Evolutionary conservation across 2,113 vertebrate genomes (phyloP).

Genomic region (Callipepla californica): DNA sequence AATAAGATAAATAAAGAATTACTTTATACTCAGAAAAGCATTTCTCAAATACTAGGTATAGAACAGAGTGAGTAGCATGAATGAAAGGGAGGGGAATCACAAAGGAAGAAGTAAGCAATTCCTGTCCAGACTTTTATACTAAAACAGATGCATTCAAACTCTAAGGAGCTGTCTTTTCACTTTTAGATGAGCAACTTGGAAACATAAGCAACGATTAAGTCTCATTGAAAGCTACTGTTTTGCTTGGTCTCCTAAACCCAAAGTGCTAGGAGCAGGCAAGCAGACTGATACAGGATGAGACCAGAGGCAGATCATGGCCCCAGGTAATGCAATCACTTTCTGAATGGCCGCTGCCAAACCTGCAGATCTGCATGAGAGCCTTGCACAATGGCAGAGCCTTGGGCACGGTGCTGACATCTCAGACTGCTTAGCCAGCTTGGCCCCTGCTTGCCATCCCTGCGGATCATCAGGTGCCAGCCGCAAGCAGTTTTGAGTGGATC

Average conservation of each 20-base stretch:
- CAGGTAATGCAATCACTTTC: not conserved
- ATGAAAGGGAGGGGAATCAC: not conserved
- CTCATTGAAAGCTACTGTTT: not conserved
- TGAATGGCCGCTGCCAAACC: not conserved
- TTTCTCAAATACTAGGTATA: not conserved
- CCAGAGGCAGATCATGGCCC: not conserved
- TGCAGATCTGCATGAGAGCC: not conserved
- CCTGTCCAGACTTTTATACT: not conserved
- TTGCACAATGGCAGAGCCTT: rapidly evolving
- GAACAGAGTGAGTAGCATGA: not conserved
- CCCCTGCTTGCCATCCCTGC: rapidly evolving
- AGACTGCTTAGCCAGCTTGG: not conserved
- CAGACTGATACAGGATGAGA: rapidly evolving
- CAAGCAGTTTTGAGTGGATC: not conserved
- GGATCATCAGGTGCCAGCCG: rapidly evolving
- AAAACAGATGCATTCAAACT: not conserved
- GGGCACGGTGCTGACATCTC: not conserved
- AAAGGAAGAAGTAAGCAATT: not conserved
- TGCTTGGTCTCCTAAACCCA: not conserved
- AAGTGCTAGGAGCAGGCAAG: not conserved
- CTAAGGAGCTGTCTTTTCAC: not conserved
- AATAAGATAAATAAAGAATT: not conserved
- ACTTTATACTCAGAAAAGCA: not conserved
- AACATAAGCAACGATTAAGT: not conserved
- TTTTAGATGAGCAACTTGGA: not conserved